Percentiles rank a stretch among this genome's conserved stretches.
These are phyloP conservation scores for Hypolimnas misippus DNA, from an alignment of 2,888 invertebrate genomes.

Conservation along the genomic window DNA sequence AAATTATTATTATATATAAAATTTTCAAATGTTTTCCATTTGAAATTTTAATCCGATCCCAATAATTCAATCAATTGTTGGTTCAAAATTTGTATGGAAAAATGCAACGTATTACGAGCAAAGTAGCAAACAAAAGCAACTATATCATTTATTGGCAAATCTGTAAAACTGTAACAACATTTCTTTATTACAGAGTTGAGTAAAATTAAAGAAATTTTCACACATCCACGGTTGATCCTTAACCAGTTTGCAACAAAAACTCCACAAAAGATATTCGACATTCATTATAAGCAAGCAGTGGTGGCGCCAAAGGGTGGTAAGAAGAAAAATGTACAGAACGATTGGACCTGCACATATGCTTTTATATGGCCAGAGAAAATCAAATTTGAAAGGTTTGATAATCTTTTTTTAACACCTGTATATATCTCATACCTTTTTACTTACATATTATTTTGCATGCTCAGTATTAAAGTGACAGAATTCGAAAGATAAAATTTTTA, in stretches of 20 bases:
- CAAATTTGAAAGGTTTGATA: slow-evolving; percentile 72
- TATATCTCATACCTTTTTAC: not conserved
- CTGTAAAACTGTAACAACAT: too few species aligned
- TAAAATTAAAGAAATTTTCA: slow-evolving; percentile 67
- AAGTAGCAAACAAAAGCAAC: too few species aligned
- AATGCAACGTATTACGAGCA: too few species aligned
- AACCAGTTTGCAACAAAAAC: slow-evolving; percentile 74
- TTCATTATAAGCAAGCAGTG: slow-evolving; percentile 63
- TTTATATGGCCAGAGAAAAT: slow-evolving; percentile 84
- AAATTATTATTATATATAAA: too few species aligned
- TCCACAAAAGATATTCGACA: slow-evolving; percentile 70
- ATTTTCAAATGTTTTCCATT: too few species aligned
- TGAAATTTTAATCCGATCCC: too few species aligned
- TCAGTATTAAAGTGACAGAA: too few species aligned
- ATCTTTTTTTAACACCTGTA: not conserved
- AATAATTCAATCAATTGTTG: too few species aligned
- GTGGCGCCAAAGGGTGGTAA: slow-evolving; percentile 55
- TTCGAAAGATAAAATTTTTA: too few species aligned
- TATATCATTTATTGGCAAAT: too few species aligned
- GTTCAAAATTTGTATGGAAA: too few species aligned
- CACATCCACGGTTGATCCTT: slow-evolving; percentile 74
- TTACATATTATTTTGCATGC: slow-evolving; percentile 8
- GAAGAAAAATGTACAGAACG: slow-evolving; percentile 59
- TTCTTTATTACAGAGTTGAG: slow-evolving; percentile 47
- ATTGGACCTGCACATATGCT: slow-evolving; percentile 82